Conservation (phyloP, 2,888 invertebrate species). For the Drosophila barbarae region DNA sequence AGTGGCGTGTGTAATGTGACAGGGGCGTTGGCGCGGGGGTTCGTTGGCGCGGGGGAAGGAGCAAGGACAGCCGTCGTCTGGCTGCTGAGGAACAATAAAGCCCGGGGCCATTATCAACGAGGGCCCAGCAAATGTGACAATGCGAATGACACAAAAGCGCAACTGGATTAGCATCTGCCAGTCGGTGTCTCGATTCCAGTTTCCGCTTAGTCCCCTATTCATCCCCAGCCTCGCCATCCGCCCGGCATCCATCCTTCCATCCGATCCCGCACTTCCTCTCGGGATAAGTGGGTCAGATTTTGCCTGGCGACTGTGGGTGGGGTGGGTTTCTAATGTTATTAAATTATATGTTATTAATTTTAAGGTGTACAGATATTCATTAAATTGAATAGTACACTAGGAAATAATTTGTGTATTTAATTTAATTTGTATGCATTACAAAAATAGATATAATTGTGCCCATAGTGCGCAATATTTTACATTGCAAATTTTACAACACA, state of each 20-base stretch:
- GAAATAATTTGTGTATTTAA: neutral
- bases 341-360: neutral
- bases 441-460: constrained; percentile 2
- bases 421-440: neutral
- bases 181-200: constrained; percentile 43
- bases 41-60: neutral
- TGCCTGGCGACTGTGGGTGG: constrained; percentile 23
- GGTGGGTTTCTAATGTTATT: neutral
- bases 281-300: constrained; percentile 22
- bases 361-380: neutral
- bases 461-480: constrained; percentile 16
- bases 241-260: constrained; percentile 3
- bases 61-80: constrained; percentile 26
- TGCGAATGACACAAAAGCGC: constrained; percentile 48
- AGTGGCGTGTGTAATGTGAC: constrained; percentile 50
- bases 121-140: constrained; percentile 48
- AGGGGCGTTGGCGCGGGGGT: constrained; percentile 24
- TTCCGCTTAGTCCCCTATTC: constrained; percentile 45
- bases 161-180: constrained; percentile 52
- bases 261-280: constrained; percentile 12
- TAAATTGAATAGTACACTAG: neutral
- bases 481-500: constrained; percentile 33
- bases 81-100: constrained; percentile 45
- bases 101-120: constrained; percentile 49
- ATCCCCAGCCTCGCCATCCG: constrained; percentile 8